Evolutionary conservation across 2,113 vertebrate genomes (phyloP).

Genomic region (Sebastes schlegelii): DNA sequence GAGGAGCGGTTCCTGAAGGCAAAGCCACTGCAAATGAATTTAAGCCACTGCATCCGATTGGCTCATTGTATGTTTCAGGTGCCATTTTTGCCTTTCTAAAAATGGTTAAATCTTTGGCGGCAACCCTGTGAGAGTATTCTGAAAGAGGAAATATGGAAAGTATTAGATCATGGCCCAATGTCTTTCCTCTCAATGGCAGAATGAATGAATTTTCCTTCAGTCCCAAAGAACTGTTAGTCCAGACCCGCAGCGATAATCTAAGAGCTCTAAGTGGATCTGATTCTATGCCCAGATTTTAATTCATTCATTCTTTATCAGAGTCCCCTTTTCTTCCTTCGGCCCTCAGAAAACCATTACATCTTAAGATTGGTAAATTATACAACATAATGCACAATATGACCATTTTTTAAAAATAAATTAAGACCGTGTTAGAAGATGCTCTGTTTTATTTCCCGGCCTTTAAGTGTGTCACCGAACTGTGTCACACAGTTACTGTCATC

Average conservation of each 20-base stretch:
- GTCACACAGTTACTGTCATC: conserved; percentile 4
- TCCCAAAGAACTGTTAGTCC: conserved; percentile 12
- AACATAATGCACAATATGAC: background rate
- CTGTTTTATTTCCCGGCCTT: conserved; percentile 1
- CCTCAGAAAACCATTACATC: background rate
- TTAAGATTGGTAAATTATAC: background rate
- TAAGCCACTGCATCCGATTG: conserved; percentile 56
- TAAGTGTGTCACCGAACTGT: conserved; percentile 9
- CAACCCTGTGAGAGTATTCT: conserved; percentile 44
- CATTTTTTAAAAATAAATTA: background rate
- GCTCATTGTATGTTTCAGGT: conserved; percentile 64
- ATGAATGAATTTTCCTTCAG: conserved; percentile 57
- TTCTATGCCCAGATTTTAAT: background rate
- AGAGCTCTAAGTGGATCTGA: background rate
- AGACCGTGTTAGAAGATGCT: background rate
- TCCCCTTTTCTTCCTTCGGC: background rate
- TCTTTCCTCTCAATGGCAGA: conserved; percentile 50
- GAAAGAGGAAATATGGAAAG: conserved; percentile 68
- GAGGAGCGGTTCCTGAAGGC: conserved; percentile 60
- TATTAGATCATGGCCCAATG: conserved; percentile 60
- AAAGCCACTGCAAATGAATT: conserved; percentile 67
- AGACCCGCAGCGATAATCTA: conserved; percentile 36
- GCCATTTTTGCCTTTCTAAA: conserved; percentile 61
- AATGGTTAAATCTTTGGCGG: conserved; percentile 53
- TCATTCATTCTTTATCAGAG: background rate